phyloP scores from a whole-genome alignment of 2,888 invertebrate species.

The Polydrusus tereticollis region DNA sequence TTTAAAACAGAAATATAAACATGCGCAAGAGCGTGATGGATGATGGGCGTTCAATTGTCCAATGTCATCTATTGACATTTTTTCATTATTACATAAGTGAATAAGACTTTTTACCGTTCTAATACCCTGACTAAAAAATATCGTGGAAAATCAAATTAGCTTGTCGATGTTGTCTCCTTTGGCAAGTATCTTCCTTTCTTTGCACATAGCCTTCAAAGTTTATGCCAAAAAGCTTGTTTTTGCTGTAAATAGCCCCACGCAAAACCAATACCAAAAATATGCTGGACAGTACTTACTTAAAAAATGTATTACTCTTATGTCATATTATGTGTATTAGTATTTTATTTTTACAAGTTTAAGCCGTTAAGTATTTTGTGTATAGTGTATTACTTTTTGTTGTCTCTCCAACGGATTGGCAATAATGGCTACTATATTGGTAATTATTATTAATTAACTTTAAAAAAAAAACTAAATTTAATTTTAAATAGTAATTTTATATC shows the following conservation, averaged over 20 bases:
- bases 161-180: too few relatives aligned
- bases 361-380: slow-evolving; percentile 3
- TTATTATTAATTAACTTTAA: neutral
- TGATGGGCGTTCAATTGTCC: too few relatives aligned
- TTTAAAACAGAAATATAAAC: too few relatives aligned
- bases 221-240: slow-evolving; percentile 1
- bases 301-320: neutral
- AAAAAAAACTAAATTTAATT: neutral
- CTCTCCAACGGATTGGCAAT: neutral
- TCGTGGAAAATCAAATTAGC: too few relatives aligned
- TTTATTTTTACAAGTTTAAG: neutral
- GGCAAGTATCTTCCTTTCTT: neutral
- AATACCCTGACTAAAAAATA: too few relatives aligned
- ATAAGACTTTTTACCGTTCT: too few relatives aligned
- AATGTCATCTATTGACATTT: too few relatives aligned
- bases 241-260: slow-evolving; percentile 1
- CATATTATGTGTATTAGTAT: slow-evolving; percentile 9
- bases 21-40: too few relatives aligned
- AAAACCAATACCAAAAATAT: neutral
- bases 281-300: slow-evolving; percentile 16
- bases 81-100: too few relatives aligned
- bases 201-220: neutral
- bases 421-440: too few relatives aligned
- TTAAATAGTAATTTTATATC: too few relatives aligned
- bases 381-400: neutral